Evolutionary conservation across 2,797 vertebrate species (phyloP).

Genomic region (Avahi laniger): DNA sequence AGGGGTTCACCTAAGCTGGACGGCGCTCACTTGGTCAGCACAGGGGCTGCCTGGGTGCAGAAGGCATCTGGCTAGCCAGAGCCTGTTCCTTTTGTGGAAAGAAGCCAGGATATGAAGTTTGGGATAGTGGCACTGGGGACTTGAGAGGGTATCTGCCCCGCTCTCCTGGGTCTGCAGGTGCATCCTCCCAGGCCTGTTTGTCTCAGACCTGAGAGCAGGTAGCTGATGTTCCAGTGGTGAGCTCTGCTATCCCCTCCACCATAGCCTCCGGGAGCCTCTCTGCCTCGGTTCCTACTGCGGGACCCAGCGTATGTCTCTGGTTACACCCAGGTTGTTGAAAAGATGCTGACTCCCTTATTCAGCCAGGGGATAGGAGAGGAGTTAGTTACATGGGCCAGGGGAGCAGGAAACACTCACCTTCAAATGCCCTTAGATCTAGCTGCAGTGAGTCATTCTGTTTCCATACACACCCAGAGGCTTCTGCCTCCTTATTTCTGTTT

Average conservation of each 20-base stretch:
- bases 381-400: neutral
- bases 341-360: neutral
- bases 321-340: neutral
- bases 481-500: neutral
- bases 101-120: neutral
- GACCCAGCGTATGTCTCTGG: neutral
- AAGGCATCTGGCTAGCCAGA: neutral
- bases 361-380: neutral
- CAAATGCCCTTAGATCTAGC: neutral
- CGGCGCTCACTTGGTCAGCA: neutral
- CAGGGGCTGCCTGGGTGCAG: neutral
- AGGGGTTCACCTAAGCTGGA: neutral
- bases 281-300: neutral
- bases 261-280: neutral
- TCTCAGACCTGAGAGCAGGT: neutral
- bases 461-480: neutral
- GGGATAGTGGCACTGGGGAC: neutral
- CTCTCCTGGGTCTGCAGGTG: neutral
- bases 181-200: neutral
- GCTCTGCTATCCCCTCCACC: neutral
- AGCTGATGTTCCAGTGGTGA: neutral
- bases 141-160: neutral
- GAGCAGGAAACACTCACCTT: constrained; percentile 8
- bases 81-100: neutral
- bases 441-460: neutral